Base-by-base conservation (phyloP, 1,140 invertebrate genomes). In the Brevipalpus yothersi region DNA sequence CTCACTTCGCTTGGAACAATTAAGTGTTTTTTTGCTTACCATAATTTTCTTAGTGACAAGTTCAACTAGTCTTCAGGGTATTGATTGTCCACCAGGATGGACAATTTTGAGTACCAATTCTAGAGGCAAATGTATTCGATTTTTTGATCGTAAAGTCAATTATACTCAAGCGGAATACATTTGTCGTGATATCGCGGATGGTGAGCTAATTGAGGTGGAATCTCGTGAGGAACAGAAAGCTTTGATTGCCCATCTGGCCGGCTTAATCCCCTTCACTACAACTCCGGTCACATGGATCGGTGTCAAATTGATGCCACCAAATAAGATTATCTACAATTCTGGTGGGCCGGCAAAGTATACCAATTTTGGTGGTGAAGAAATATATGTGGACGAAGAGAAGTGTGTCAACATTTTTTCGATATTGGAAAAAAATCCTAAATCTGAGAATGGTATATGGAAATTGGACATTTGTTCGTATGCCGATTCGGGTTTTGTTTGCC, bases 401-500 rank as follows among this genome's bases (percentile, higher is more conserved):
- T 57, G 56, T 21, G 12, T 43, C 15, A 57, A 57, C 41, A 57
- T 57, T 41, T 57, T 43, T 11, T 57, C 56, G 23, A 13, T 57
- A 1, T 5, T 39, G 17, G 31, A 19, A 11, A 41, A 43, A 57
- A 31, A 31, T 4, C 4, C 5, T 15, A 19, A 41, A 10, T 41
- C 41, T 21, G 41, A 19, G 12, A 13, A 31, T 43, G 56, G 56
- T 5, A 40, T 43, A 13, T 57, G 56, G 56, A 42, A 40, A 57
- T 5, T 41, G 7, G 56, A 57, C 43, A 42, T 17, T 17, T 57
- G 56, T 43, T 39, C 21, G 13, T 43, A 19, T 11, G 17, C 40
- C 10, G 56, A 57, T 19, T 57, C 56, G 2, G 56, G 56, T 57
- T 57, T 43, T 21, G 41, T 57, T 17, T 57, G 56, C n/a, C 56